Percentiles rank a stretch among this genome's conserved stretches.
Conservation (phyloP, 2,888 invertebrate species). For the Tribolium freemani region DNA sequence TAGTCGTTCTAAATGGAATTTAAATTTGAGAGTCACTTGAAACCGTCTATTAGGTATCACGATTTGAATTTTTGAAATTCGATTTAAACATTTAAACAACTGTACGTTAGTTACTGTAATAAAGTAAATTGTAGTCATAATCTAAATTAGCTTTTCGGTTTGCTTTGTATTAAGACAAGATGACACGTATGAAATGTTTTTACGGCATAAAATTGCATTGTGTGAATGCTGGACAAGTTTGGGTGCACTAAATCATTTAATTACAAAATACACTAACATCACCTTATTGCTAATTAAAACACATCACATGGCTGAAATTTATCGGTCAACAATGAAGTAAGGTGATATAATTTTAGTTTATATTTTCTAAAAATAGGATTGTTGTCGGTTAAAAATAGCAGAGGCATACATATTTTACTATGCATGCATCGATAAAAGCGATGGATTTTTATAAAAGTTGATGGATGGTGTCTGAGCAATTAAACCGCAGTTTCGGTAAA, state of each 20-base stretch:
- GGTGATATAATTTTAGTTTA: conserved; percentile 36
- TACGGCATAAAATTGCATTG: no score
- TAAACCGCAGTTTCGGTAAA: conserved; percentile 14
- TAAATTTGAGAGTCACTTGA: background rate
- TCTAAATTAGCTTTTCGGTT: background rate
- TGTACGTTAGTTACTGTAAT: background rate
- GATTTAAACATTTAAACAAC: background rate
- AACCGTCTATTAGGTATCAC: background rate
- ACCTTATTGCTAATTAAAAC: background rate
- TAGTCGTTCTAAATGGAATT: background rate
- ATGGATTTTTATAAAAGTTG: background rate
- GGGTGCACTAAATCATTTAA: background rate
- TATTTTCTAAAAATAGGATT: conserved; percentile 35
- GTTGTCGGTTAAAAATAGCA: conserved; percentile 26
- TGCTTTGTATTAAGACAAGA: background rate
- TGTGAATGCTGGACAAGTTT: background rate
- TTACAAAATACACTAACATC: background rate
- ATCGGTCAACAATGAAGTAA: conserved; percentile 4
- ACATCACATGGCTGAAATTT: background rate
- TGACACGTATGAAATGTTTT: background rate
- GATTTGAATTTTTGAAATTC: background rate
- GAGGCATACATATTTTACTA: conserved; percentile 16
- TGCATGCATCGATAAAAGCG: conserved; percentile 4
- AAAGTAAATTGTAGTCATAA: background rate
- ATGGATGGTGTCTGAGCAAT: background rate